Evolutionary conservation across 2,113 vertebrate species (phyloP), one percentile per base, ranked within the genome.

Genomic region (Chaetops frenatus): DNA sequence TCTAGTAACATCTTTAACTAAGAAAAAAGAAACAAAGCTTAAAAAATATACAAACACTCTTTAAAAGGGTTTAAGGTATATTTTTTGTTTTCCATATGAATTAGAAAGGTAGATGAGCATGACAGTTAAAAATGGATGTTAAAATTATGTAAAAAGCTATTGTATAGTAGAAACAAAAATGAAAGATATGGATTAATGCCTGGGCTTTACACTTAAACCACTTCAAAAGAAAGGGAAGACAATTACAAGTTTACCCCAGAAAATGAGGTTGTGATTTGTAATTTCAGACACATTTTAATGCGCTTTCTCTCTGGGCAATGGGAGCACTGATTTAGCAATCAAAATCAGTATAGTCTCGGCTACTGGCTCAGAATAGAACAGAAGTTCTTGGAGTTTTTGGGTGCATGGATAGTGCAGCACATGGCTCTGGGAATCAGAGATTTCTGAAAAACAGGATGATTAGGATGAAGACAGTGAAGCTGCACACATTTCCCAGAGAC

Each of bases 21-120:
- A n/a, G 66, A 53, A 51, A 22, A 24, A 11, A 16, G 1, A 28
- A 66, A 33, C 2, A n/a, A 79, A 72, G 4, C 1, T 2, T 2
- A 8, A 12, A 60, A n/a, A 53, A 18, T 5, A 25, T 19, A 15
- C 2, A 48, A 6, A 1, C 4, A 3, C 4, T 53, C 42, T 56
- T 40, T 22, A 36, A 82, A 90, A 45, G 3, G 36, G 7, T 27
- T 83, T 22, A 29, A 27, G 10, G 16, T 19, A 33, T 7, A 6
- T 19, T 42, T 71, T 38, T 38, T 44, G 5, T 31, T 62, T 77
- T 65, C 4, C 2, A 15, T 66, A 57, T 45, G 40, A 28, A 58
- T 65, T 88, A 77, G 61, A 58, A 86, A 53, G 5, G 3, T 58
- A 77, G 8, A 40, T 42, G 12, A 47, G 1, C 8, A 33, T 36